Percentiles rank a stretch among this genome's conserved stretches.
Conservation (phyloP, 2,888 invertebrate species). For the Rhopalosiphum nymphaeae region DNA sequence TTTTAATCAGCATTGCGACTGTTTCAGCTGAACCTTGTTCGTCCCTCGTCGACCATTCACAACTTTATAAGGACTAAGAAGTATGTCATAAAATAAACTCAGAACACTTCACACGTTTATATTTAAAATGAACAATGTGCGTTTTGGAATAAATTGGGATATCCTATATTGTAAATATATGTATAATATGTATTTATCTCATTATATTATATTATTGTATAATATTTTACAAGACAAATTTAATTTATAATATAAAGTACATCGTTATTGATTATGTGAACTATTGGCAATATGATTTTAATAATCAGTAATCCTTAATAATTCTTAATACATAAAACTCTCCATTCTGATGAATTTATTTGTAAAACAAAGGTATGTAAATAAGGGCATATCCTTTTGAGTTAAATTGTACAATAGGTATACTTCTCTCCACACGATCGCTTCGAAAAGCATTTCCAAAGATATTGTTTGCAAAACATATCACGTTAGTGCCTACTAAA, state of each 20-base stretch:
- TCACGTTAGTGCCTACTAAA: not conserved
- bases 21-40: not conserved
- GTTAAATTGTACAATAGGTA: not conserved
- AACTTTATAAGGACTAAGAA: not conserved
- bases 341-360: not conserved
- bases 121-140: not conserved
- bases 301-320: not conserved
- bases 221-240: not conserved
- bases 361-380: conserved; percentile 24
- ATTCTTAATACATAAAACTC: not conserved
- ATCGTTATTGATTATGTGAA: not conserved
- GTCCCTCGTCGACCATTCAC: not conserved
- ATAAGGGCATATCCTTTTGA: conserved; percentile 6
- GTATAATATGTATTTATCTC: too few relatives aligned
- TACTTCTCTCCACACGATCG: not conserved
- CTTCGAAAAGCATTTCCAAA: not conserved
- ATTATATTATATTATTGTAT: too few relatives aligned
- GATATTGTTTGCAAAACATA: not conserved
- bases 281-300: not conserved
- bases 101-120: not conserved
- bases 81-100: not conserved
- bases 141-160: not conserved
- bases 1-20: not conserved
- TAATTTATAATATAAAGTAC: not conserved
- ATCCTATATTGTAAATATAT: not conserved